Conservation (phyloP, 2,888 invertebrate species). For the Hirtodrosophila cameraria region DNA sequence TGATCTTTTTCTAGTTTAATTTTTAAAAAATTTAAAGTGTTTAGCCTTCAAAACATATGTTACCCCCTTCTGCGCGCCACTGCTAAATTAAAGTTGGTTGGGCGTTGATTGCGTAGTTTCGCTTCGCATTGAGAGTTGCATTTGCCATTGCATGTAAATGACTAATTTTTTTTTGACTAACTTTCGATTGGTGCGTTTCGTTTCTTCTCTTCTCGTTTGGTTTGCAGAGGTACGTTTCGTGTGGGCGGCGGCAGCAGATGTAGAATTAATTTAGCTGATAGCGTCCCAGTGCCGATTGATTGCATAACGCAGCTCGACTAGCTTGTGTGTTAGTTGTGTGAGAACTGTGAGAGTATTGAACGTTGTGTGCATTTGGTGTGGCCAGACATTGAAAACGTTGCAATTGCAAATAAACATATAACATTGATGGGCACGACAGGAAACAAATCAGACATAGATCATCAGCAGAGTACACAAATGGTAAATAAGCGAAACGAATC, state of each 20-base stretch:
- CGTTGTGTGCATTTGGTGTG: conserved; percentile 43
- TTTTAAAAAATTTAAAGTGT: too few species aligned
- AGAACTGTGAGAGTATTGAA: conserved; percentile 16
- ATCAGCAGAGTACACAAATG: conserved; percentile 35
- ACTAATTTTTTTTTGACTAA: conserved; percentile 74
- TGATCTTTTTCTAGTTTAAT: too few species aligned
- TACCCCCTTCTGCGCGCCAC: too few species aligned
- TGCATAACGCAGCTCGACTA: conserved; percentile 55
- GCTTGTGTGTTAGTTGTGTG: not conserved
- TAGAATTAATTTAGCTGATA: conserved; percentile 77
- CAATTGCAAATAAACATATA: conserved; percentile 50
- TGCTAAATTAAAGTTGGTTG: conserved; percentile 13
- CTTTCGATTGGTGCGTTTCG: conserved; percentile 63
- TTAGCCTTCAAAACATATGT: too few species aligned
- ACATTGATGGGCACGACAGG: conserved; percentile 80
- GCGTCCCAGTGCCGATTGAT: conserved; percentile 46
- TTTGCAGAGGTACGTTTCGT: conserved; percentile 9
- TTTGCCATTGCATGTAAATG: conserved; percentile 71
- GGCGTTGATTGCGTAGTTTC: conserved; percentile 60
- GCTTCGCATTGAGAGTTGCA: conserved; percentile 6
- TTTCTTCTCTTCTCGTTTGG: conserved; percentile 8
- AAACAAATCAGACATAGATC: conserved; percentile 72
- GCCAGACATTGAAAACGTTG: conserved; percentile 57
- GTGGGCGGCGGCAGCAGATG: conserved; percentile 61
- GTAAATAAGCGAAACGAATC: conserved; percentile 37